A percentile compares a stretch with the other conserved stretches of the same genome.
Conservation (phyloP, 2,888 invertebrate species). For the Oscheius sp. region DNA sequence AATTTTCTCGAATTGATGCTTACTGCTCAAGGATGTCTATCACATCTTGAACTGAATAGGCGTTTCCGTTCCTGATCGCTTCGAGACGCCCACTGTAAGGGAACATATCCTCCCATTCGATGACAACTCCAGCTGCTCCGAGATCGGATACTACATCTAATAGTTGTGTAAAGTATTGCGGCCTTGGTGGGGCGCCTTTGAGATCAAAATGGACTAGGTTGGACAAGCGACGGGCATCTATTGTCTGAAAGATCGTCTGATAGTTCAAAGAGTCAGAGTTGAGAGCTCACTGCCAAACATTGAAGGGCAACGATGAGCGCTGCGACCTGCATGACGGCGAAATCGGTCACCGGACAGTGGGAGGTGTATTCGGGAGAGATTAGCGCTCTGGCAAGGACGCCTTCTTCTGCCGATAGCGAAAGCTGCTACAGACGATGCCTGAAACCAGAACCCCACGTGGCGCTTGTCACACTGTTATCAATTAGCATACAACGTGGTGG, state of each 20-base stretch:
- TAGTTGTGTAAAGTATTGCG: conserved; percentile 74
- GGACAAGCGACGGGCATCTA: background rate
- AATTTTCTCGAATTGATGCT: conserved; percentile 36
- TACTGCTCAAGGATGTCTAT: conserved; percentile 66
- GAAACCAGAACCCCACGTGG: conserved; percentile 27
- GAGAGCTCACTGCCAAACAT: background rate
- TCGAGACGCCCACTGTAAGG: conserved; percentile 78
- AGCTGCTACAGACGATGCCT: conserved; percentile 24
- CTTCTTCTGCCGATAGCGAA: conserved; percentile 29
- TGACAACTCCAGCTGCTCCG: conserved; percentile 81
- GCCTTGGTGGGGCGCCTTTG: conserved; percentile 49
- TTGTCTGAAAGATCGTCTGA: background rate
- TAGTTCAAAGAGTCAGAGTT: too few species aligned
- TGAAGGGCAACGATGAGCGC: conserved; percentile 14
- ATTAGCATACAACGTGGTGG: conserved; percentile 26
- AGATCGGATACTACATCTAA: conserved; percentile 73
- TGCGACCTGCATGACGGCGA: conserved; percentile 23
- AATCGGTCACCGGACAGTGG: conserved; percentile 22
- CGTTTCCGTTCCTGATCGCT: conserved; percentile 77
- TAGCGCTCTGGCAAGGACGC: conserved; percentile 29
- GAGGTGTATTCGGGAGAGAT: conserved; percentile 30
- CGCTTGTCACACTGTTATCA: conserved; percentile 22
- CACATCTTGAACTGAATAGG: conserved; percentile 79
- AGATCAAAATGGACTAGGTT: conserved; percentile 18
- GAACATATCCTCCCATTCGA: conserved; percentile 89